phyloP scores from a whole-genome alignment of 2,113 vertebrate species.

The Pelvicachromis taeniatus region DNA sequence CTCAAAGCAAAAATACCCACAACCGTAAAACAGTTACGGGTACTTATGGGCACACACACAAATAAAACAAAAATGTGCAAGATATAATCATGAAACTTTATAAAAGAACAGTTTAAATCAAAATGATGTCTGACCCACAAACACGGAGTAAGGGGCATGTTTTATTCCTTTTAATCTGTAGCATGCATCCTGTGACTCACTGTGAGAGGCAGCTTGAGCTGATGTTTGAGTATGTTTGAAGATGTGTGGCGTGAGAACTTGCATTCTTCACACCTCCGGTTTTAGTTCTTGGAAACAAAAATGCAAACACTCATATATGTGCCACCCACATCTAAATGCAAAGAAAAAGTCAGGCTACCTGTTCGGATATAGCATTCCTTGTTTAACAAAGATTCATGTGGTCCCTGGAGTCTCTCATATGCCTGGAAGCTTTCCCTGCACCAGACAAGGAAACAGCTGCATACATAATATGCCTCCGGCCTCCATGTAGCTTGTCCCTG shows the following conservation, averaged over 20 bases:
- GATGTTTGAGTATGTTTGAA: background rate
- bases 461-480: background rate
- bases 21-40: background rate
- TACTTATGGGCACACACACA: background rate
- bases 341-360: background rate
- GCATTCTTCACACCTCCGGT: background rate
- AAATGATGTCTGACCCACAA: background rate
- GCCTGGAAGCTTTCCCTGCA: background rate
- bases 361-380: background rate
- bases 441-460: background rate
- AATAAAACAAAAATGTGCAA: background rate
- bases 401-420: background rate
- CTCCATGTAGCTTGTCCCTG: background rate
- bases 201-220: background rate
- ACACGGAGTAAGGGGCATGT: background rate
- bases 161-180: background rate
- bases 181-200: background rate
- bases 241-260: background rate
- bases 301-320: background rate
- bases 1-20: background rate
- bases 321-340: background rate
- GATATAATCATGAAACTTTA: background rate
- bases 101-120: background rate
- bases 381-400: background rate
- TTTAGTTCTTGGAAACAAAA: background rate